Percentiles rank a stretch among this genome's conserved stretches.
Evolutionary conservation across 2,888 invertebrate genomes (phyloP).

Genomic region (Orchestes rusci): DNA sequence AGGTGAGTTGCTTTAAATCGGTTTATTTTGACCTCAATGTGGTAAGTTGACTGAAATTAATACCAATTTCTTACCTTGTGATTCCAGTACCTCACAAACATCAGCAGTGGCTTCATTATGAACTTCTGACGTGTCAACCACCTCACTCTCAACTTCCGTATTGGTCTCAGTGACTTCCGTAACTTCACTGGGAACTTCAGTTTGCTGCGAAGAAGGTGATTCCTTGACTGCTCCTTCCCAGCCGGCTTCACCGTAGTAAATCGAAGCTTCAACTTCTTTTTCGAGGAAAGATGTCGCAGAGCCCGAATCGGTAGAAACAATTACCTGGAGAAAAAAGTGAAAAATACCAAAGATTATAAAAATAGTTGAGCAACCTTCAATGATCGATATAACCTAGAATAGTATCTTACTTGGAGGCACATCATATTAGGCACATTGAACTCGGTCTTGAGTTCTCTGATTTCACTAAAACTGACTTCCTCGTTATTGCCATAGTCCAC

Average conservation of each 20-base stretch:
- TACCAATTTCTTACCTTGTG: no score
- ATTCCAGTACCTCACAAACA: no score
- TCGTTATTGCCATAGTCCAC: constrained; percentile 68
- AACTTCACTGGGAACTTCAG: constrained; percentile 3
- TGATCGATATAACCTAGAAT: no score
- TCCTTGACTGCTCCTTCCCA: constrained; percentile 43
- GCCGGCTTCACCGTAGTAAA: constrained; percentile 48
- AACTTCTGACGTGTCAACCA: no score
- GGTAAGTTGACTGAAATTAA: no score
- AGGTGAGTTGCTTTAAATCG: no score
- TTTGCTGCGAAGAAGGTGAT: constrained; percentile 2
- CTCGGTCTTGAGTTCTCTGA: constrained; percentile 32
- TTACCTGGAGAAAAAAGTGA: constrained; percentile 21
- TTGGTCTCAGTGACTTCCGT: not conserved
- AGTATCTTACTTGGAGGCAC: constrained; percentile 34
- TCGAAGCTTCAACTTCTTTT: constrained; percentile 47
- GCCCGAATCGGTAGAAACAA: constrained; percentile 13
- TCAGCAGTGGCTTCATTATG: no score
- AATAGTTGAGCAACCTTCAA: no score
- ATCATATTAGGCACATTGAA: constrained; percentile 34
- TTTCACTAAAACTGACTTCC: constrained; percentile 40
- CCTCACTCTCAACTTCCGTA: no score
- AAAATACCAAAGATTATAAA: not conserved
- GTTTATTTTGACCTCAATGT: no score
- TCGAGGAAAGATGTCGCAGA: constrained; percentile 45